phyloP scores from a whole-genome alignment of 2,797 vertebrate genomes.

The Falco peregrinus region DNA sequence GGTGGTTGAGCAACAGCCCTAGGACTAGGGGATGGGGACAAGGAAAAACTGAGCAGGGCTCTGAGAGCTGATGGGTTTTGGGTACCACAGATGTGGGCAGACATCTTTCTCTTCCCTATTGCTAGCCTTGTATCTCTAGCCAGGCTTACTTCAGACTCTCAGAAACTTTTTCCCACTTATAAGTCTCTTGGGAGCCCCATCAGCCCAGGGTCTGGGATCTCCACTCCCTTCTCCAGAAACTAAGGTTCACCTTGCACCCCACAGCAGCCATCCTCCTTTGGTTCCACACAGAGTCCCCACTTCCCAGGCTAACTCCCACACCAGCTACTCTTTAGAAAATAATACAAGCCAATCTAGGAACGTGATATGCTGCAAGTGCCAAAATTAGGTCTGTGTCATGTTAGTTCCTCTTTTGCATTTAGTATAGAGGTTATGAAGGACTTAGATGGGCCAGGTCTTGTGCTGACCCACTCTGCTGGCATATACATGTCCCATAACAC shows the following conservation, averaged over 20 bases:
- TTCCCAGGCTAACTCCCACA: neutral
- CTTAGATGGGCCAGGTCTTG: neutral
- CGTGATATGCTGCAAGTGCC: fast-evolving
- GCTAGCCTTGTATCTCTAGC: neutral
- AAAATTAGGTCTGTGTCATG: neutral
- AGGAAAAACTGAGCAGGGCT: neutral
- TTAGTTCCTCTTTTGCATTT: neutral
- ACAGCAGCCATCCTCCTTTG: neutral
- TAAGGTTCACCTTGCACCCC: neutral
- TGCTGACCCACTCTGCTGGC: neutral
- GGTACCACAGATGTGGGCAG: neutral
- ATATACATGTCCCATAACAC: neutral
- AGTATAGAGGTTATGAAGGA: neutral
- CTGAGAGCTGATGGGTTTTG: neutral
- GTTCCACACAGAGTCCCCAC: neutral
- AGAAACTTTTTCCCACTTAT: neutral
- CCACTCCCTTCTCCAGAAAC: neutral
- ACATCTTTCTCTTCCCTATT: neutral
- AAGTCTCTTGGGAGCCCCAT: neutral
- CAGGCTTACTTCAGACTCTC: neutral
- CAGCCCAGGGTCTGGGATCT: neutral
- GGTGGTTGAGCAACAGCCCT: neutral
- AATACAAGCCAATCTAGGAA: neutral
- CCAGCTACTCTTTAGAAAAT: neutral
- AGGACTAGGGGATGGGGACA: neutral